Conservation (phyloP, 1,140 invertebrate genomes). For the Drosophila auraria region DNA sequence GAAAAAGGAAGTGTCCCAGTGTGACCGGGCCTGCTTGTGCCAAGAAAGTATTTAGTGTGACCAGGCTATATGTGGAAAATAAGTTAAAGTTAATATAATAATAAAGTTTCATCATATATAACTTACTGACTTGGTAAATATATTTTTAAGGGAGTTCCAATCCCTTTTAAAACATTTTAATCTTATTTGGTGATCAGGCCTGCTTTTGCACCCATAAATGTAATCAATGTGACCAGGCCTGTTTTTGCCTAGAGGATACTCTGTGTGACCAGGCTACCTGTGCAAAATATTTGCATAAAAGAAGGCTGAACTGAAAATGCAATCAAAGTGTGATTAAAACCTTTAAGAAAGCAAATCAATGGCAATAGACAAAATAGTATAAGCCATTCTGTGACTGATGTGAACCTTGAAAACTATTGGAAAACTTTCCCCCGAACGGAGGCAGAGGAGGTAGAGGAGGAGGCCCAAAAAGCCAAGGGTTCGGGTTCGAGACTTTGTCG, state of each 20-base stretch:
- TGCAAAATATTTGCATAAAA: background rate
- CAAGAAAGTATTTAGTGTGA: background rate
- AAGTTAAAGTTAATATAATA: too few relatives aligned
- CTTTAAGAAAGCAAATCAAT: background rate
- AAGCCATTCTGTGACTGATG: background rate
- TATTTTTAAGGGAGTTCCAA: too few relatives aligned
- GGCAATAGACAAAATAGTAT: background rate
- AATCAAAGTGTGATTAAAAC: background rate
- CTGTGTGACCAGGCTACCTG: background rate
- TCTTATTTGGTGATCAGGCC: too few relatives aligned
- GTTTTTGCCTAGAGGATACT: background rate
- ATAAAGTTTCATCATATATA: too few relatives aligned
- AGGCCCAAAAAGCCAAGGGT: constrained; percentile 13
- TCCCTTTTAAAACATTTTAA: too few relatives aligned
- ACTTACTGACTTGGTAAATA: too few relatives aligned
- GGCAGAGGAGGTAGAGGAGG: background rate
- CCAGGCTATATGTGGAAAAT: too few relatives aligned
- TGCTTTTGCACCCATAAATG: too few relatives aligned
- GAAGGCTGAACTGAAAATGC: too few relatives aligned
- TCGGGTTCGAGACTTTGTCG: background rate
- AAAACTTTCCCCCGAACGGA: constrained; percentile 29
- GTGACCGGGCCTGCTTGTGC: background rate
- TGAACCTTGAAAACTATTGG: constrained; percentile 27
- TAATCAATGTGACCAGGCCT: background rate
- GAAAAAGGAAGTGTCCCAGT: background rate